phyloP scores from a whole-genome alignment of 2,888 invertebrate genomes.

The Cremastinae sp. region DNA sequence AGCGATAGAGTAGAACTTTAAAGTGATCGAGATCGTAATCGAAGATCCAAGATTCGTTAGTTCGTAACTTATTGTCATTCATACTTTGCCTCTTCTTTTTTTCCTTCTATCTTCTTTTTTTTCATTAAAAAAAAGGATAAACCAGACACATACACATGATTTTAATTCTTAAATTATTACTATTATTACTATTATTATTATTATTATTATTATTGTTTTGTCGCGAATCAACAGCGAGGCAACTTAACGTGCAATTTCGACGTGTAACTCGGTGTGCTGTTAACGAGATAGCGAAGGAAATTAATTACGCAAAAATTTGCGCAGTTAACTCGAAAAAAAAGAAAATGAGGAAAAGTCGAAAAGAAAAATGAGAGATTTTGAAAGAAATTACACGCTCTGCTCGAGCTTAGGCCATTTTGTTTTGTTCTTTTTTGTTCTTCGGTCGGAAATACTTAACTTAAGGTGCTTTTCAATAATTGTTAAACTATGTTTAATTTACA shows the following conservation, averaged over 20 bases:
- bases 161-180: conserved; percentile 46
- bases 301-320: conserved; percentile 21
- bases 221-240: conserved; percentile 55
- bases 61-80: conserved; percentile 52
- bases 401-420: conserved; percentile 53
- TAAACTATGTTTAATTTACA: conserved; percentile 72
- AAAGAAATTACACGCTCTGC: conserved; percentile 3
- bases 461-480: conserved; percentile 77
- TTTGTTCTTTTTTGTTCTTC: conserved; percentile 50
- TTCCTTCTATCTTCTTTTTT: conserved; percentile 13
- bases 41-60: conserved; percentile 53
- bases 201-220: conserved; percentile 25
- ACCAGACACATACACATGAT: conserved; percentile 18
- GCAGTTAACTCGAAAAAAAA: background rate
- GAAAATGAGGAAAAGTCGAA: background rate
- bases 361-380: conserved; percentile 19
- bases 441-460: conserved; percentile 65
- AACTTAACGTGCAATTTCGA: conserved; percentile 60
- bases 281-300: conserved; percentile 28
- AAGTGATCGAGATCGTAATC: conserved; percentile 37
- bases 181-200: conserved; percentile 11
- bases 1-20: conserved; percentile 53
- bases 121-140: conserved; percentile 21
- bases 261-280: conserved; percentile 41
- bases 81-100: conserved; percentile 14